These are phyloP conservation scores for Netelia fuscicornis DNA, from an alignment of 2,888 invertebrate genomes.

Conservation along the genomic window DNA sequence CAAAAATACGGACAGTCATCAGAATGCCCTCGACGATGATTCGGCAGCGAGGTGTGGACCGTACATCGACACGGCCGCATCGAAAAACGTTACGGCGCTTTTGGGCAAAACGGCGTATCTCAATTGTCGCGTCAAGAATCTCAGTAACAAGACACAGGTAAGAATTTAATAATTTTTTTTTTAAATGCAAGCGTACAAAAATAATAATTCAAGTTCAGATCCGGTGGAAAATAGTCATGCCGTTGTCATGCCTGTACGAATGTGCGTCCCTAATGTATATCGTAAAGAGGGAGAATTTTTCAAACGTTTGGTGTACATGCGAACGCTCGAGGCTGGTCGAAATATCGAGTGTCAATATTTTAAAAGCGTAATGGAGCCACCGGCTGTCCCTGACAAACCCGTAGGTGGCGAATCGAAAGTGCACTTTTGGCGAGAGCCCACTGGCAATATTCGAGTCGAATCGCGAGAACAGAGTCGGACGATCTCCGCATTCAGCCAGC, in stretches of 20 bases:
- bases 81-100: slow-evolving; percentile 92
- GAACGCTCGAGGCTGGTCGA: slow-evolving; percentile 51
- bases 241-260: neutral
- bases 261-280: neutral
- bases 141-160: slow-evolving; percentile 94
- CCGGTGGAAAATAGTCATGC: neutral
- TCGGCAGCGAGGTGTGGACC: slow-evolving; percentile 88
- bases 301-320: slow-evolving; percentile 1
- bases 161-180: slow-evolving; percentile 81
- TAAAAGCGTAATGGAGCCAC: slow-evolving; percentile 78
- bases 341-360: slow-evolving; percentile 82
- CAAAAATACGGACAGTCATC: slow-evolving; percentile 84
- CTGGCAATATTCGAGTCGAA: slow-evolving; percentile 48
- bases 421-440: slow-evolving; percentile 70
- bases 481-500: slow-evolving; percentile 32
- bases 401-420: slow-evolving; percentile 76
- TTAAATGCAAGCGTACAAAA: neutral
- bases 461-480: slow-evolving; percentile 19
- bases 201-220: no score
- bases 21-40: slow-evolving; percentile 83
- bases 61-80: slow-evolving; percentile 90
- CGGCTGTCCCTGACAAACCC: slow-evolving; percentile 72
- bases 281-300: slow-evolving; percentile 28
- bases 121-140: slow-evolving; percentile 95
- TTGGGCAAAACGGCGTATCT: slow-evolving; percentile 96